Base-by-base conservation (phyloP, 1,140 invertebrate genomes). In the Cydia splendana region DNA sequence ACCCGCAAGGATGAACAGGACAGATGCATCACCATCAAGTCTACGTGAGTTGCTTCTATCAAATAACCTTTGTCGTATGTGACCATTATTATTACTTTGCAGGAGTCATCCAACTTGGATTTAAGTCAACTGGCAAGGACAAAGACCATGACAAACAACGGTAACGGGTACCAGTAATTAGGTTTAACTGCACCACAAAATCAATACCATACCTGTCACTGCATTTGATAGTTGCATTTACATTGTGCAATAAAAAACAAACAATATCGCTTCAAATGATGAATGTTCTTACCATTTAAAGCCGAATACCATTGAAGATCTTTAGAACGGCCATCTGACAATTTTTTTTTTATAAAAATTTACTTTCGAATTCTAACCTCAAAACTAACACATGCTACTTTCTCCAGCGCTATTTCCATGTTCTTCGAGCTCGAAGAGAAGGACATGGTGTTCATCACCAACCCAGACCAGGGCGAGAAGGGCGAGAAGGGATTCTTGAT, bases 11-110 rank as follows among this genome's bases (percentile, higher is more conserved):
- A 99, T 95, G 99, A 99, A 94, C 99, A 99, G 91, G 99, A 99
- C 94, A 95, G 99, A 94, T 99, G 99, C 92, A 99, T 99, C 94
- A 99, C 99, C 90, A 99, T 99, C 94, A 99, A 99, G 94, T 99
- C 99, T 74, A 99, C 99, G 98, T 99, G 95, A 96, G 97, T 96
- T 85, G 45, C 45, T 48, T 78, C 48, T 77, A 69, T n/a, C 28
- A 4, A 65, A 24, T 75, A 62, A 24, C 57, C 57, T 62, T 62
- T 62, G 57, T 62, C 57, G 7, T 15, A 51, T 20, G 57, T 62
- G 9, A 24, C 57, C 9, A 62, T 62, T 62, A 62, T 24, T 62
- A 24, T 62, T 62, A 62, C 18, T 24, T 34, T 71, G 67, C 34
- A 38, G 30, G 67, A 20, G 67, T 42, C 38, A 24, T 10, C 20